Base-by-base conservation (phyloP, 1,140 invertebrate species). In the Drosophila serrata region DNA sequence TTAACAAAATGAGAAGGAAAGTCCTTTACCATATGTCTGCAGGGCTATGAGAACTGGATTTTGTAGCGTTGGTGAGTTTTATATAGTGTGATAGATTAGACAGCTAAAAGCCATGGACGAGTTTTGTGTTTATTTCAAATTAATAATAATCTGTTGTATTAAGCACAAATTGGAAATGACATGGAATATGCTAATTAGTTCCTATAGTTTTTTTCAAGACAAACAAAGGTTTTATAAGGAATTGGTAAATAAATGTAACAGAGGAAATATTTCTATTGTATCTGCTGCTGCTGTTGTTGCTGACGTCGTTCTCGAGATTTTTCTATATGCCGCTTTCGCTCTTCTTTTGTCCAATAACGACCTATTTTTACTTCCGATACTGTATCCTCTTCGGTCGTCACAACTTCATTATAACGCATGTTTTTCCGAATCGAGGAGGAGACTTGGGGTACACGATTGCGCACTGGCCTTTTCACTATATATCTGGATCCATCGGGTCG, bases 341-440 rank as follows among this genome's bases (percentile, higher is more conserved):
- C 96, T 74, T 97, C 96, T 93, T 96, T 96, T 17, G 94, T 96
- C 96, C 96, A 97, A 91, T 97, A 97, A 39, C 95, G 94, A 31
- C 97, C 97, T 58, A 95, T 94, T 94, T 97, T 97, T 55, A 97
- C 93, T 85, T 97, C 97, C 17, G 96, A 97, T 90, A 96, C 94
- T 13, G 96, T 96, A 80, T 97, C 96, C 82, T 97, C 97, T 87
- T 97, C 97, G 1, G 97, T 97, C 3, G 96, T 97, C 42, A 76
- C 78, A 37, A 96, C 93, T 2, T 96, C 96, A 60, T 94, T 94
- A 35, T 96, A 92, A 79, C 96, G 81, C 95, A 96, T 19, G 96
- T 58, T 81, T 45, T 80, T 92, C 6, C 79, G 67, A 29, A 85
- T 46, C 15, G 59, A 55, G n/a, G 51, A 37, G 2, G 51, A 61